These are phyloP conservation scores for Perdix hodgsoniae DNA, from an alignment of 2,797 vertebrate genomes.

Conservation along the genomic window DNA sequence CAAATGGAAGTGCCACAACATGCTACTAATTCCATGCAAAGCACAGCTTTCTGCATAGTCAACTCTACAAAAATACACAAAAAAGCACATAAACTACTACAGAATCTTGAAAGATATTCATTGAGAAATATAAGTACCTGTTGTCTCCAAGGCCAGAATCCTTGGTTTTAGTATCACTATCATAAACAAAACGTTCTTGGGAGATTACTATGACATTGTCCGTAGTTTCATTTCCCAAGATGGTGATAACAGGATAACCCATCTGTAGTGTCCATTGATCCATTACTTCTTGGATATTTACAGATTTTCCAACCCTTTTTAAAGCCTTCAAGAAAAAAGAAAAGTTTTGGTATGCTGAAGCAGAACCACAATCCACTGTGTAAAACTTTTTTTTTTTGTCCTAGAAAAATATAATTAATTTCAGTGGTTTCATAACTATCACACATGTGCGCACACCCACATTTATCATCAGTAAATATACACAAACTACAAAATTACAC, in stretches of 20 bases:
- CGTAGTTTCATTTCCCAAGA: conserved; percentile 90
- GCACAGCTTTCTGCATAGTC: neutral
- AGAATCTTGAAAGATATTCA: neutral
- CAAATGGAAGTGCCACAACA: neutral
- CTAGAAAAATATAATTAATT: neutral
- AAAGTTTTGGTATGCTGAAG: conserved; percentile 48
- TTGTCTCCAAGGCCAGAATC: conserved; percentile 80
- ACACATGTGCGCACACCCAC: neutral
- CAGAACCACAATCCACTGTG: neutral
- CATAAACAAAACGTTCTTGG: conserved; percentile 96
- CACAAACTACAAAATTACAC: neutral
- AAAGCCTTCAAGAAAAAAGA: conserved; percentile 85
- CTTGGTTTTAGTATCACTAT: conserved; percentile 83
- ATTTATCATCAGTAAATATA: neutral
- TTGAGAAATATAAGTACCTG: conserved; percentile 81
- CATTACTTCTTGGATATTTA: conserved; percentile 95
- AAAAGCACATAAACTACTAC: neutral
- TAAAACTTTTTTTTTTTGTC: neutral
- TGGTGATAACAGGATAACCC: conserved; percentile 96
- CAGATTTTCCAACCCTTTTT: conserved; percentile 91
- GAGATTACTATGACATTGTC: conserved; percentile 87
- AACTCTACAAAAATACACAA: neutral
- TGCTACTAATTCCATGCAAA: neutral
- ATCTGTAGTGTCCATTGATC: conserved; percentile 98
- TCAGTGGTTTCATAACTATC: neutral